phyloP scores from a whole-genome alignment of 2,888 invertebrate genomes.

The Peribatodes rhomboidaria region DNA sequence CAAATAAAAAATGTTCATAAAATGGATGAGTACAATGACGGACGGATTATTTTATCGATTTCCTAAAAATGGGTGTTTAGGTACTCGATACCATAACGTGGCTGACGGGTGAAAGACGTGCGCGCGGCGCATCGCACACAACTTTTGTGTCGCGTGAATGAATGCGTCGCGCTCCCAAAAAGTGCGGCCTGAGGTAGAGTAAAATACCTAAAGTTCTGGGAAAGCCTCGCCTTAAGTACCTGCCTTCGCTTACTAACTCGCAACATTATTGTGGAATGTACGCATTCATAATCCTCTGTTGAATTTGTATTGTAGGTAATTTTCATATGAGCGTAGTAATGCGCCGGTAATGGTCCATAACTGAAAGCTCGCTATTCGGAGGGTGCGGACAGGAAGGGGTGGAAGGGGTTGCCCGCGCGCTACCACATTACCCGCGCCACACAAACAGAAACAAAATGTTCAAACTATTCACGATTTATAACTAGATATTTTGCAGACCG shows the following conservation, averaged over 20 bases:
- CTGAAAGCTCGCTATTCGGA: conserved; percentile 73
- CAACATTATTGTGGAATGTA: conserved; percentile 10
- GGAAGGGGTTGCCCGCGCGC: conserved; percentile 31
- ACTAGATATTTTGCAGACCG: conserved; percentile 62
- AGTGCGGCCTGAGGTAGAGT: too few species aligned
- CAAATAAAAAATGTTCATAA: too few species aligned
- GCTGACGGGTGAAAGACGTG: too few species aligned
- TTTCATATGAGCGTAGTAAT: conserved; percentile 74
- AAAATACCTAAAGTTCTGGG: too few species aligned
- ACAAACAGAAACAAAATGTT: conserved; percentile 66
- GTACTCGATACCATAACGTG: too few species aligned
- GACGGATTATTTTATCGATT: too few species aligned
- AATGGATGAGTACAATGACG: too few species aligned
- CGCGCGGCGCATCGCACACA: too few species aligned
- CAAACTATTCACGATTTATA: conserved; percentile 68
- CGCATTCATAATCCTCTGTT: conserved; percentile 56
- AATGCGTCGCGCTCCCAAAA: too few species aligned
- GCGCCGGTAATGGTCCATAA: conserved; percentile 76
- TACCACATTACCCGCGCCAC: conserved; percentile 50
- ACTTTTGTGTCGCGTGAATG: too few species aligned
- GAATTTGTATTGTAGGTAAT: conserved; percentile 70
- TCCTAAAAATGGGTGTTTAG: too few species aligned
- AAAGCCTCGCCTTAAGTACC: background rate
- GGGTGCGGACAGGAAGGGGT: conserved; percentile 35
- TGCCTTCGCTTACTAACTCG: conserved; percentile 17